Conservation (phyloP, 2,113 vertebrate species). For the Solenodon paradoxus region DNA sequence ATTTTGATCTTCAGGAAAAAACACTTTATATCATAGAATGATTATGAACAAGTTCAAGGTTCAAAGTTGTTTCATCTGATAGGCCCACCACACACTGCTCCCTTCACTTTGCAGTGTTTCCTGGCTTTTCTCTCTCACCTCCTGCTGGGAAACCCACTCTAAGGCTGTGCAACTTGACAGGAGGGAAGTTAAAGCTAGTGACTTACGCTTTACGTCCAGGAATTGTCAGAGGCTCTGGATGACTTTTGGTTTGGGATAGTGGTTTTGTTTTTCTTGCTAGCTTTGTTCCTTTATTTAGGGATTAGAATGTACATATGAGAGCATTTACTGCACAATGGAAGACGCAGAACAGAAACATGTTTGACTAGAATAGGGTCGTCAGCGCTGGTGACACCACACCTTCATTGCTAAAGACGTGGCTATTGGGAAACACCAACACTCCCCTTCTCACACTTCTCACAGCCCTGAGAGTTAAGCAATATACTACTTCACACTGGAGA, state of each 20-base stretch:
- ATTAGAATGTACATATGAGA: not conserved
- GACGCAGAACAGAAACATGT: constrained; percentile 57
- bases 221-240: not conserved
- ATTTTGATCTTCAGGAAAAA: not conserved
- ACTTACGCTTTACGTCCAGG: not conserved
- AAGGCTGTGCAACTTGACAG: not conserved
- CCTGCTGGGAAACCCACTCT: not conserved
- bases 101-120: not conserved
- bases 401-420: constrained; percentile 58
- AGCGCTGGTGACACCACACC: constrained; percentile 33
- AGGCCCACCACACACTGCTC: not conserved
- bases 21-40: not conserved
- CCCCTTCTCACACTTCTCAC: constrained; percentile 9
- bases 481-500: not conserved
- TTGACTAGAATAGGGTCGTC: constrained; percentile 36
- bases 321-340: not conserved
- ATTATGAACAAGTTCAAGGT: not conserved
- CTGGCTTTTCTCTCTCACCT: not conserved
- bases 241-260: not conserved
- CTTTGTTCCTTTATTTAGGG: not conserved
- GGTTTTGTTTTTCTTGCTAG: not conserved
- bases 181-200: constrained; percentile 16
- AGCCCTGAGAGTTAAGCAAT: constrained; percentile 52
- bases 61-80: not conserved
- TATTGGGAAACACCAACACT: constrained; percentile 50